These are phyloP conservation scores for Nilaparvata lugens DNA, from an alignment of 1,140 invertebrate genomes.

Conservation along the genomic window DNA sequence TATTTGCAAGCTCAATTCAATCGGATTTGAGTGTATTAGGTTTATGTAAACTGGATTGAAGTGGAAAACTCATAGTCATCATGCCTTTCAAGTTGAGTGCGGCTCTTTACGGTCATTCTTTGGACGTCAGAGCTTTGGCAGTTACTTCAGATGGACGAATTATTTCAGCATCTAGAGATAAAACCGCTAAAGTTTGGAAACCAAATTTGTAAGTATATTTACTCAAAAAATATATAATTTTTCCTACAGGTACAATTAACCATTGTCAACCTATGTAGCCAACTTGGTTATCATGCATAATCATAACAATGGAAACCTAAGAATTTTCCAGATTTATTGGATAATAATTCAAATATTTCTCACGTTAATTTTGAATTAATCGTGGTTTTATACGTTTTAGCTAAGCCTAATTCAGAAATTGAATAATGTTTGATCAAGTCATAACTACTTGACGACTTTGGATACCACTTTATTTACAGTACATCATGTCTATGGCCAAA, in stretches of 20 bases:
- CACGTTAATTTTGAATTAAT: too few species aligned
- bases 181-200: conserved; percentile 75
- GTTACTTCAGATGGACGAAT: conserved; percentile 57
- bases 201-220: conserved; percentile 53
- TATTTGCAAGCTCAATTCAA: not conserved
- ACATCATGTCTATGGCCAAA: too few species aligned
- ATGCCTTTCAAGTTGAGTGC: conserved; percentile 61
- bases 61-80: not conserved
- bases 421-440: too few species aligned
- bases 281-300: not conserved
- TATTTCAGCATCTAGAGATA: conserved; percentile 78
- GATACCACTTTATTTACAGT: too few species aligned
- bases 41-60: not conserved
- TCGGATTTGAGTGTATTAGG: not conserved
- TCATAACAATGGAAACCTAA: not conserved
- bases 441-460: too few species aligned
- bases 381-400: too few species aligned
- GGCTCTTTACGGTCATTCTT: conserved; percentile 64
- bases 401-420: too few species aligned
- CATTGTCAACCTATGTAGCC: not conserved
- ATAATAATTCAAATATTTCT: too few species aligned
- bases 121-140: conserved; percentile 71
- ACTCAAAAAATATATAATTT: too few species aligned
- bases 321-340: too few species aligned
- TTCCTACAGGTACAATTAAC: not conserved